A percentile compares a stretch with the other conserved stretches of the same genome.
These are phyloP conservation scores for Tuta absoluta DNA, from an alignment of 2,888 invertebrate species.

Conservation along the genomic window DNA sequence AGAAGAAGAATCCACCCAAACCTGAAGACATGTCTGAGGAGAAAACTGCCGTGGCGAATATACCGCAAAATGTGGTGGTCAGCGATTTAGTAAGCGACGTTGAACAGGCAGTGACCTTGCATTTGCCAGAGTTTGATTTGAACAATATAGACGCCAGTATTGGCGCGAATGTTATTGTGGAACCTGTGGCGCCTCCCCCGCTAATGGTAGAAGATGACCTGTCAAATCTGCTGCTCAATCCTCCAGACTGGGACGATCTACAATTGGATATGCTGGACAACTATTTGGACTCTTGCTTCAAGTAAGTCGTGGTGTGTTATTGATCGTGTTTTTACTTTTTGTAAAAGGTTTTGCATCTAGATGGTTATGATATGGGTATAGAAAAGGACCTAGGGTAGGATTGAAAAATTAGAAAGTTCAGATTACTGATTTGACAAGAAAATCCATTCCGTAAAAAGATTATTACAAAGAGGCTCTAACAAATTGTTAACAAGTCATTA, in stretches of 20 bases:
- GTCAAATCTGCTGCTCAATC: slow-evolving; percentile 84
- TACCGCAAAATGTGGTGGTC: slow-evolving; percentile 47
- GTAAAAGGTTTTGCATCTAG: neutral
- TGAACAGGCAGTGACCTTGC: slow-evolving; percentile 62
- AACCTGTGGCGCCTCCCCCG: slow-evolving; percentile 72
- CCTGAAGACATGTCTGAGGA: slow-evolving; percentile 49
- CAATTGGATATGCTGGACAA: slow-evolving; percentile 88
- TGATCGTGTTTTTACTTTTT: slow-evolving; percentile 25
- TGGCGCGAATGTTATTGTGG: slow-evolving; percentile 83
- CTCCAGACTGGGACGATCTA: slow-evolving; percentile 87
- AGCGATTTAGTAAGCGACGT: slow-evolving; percentile 53
- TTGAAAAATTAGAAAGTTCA: too few relatives aligned
- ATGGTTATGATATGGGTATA: too few relatives aligned
- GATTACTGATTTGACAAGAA: too few relatives aligned
- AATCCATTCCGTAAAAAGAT: too few relatives aligned
- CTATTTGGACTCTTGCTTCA: slow-evolving; percentile 85
- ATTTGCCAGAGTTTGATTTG: slow-evolving; percentile 66
- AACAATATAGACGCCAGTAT: slow-evolving; percentile 63
- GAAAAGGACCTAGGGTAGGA: too few relatives aligned
- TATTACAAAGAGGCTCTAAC: too few relatives aligned
- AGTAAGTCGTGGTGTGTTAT: slow-evolving; percentile 52
- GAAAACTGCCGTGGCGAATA: slow-evolving; percentile 56
- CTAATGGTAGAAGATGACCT: slow-evolving; percentile 85
- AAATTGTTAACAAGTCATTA: too few relatives aligned
- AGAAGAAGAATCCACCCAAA: slow-evolving; percentile 51